Evolutionary conservation across 2,113 vertebrate genomes (phyloP).

Genomic region (Alligator sinensis): DNA sequence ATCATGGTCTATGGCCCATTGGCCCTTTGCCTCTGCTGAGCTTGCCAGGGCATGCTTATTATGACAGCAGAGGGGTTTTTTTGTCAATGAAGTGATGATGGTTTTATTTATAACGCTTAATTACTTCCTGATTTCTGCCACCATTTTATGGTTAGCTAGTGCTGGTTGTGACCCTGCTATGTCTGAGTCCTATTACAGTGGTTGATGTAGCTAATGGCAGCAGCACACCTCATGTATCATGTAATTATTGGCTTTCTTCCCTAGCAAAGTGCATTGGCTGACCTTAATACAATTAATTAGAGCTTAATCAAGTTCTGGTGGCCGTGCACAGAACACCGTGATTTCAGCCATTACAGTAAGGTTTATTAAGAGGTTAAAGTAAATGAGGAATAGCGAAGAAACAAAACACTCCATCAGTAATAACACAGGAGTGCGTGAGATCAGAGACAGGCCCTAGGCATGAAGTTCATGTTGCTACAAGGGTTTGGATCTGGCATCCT

Average conservation of each 20-base stretch:
- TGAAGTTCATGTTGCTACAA: not conserved
- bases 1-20: not conserved
- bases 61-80: not conserved
- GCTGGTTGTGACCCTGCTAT: conserved; percentile 29
- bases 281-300: conserved; percentile 74
- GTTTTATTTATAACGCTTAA: conserved; percentile 30
- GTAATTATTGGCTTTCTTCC: conserved; percentile 72
- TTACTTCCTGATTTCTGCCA: not conserved
- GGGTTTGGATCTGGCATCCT: not conserved
- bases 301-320: conserved; percentile 73
- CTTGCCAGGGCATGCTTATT: not conserved
- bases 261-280: conserved; percentile 68
- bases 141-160: not conserved
- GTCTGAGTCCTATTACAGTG: not conserved
- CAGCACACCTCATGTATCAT: conserved; percentile 42
- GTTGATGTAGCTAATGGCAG: conserved; percentile 48
- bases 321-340: conserved; percentile 28
- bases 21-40: not conserved
- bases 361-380: conserved; percentile 40
- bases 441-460: not conserved
- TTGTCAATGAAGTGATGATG: conserved; percentile 23
- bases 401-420: not conserved
- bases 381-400: not conserved
- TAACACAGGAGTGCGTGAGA: not conserved
- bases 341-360: conserved; percentile 49